Conservation (phyloP, 2,797 vertebrate genomes). For the Hafferia zeledoni region DNA sequence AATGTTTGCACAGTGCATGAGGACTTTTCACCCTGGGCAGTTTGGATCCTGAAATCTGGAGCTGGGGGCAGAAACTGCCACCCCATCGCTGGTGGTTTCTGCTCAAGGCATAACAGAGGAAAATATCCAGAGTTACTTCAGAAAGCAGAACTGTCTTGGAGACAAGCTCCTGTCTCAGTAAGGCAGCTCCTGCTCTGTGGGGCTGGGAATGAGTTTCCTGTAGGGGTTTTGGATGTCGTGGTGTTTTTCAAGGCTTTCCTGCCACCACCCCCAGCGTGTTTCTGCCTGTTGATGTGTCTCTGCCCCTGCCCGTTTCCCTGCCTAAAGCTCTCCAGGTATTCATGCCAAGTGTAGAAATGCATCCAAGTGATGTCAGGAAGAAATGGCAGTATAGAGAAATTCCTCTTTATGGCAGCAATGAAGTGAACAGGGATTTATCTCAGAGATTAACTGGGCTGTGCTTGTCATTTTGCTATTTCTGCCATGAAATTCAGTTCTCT, state of each 20-base stretch:
- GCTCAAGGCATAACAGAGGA: rapidly evolving
- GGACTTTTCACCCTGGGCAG: rapidly evolving
- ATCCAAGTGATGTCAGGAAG: background rate
- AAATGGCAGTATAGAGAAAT: background rate
- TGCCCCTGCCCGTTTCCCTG: background rate
- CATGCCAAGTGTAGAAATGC: background rate
- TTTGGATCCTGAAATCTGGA: background rate
- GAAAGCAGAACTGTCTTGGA: background rate
- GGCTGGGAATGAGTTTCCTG: background rate
- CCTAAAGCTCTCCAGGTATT: background rate
- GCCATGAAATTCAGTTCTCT: background rate
- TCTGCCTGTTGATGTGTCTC: background rate
- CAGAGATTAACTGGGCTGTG: background rate
- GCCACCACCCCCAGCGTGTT: background rate
- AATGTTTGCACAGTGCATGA: rapidly evolving
- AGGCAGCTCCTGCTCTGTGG: background rate
- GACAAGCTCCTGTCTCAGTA: background rate
- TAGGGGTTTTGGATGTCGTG: background rate
- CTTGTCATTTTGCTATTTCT: background rate
- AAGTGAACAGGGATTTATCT: background rate
- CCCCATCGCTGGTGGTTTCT: background rate
- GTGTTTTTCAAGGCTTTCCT: background rate
- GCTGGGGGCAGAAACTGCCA: background rate
- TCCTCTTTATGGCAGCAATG: background rate
- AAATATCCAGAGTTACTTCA: rapidly evolving